Evolutionary conservation across 2,797 vertebrate species (phyloP).

Genomic region (Gadopsis bispinosus): DNA sequence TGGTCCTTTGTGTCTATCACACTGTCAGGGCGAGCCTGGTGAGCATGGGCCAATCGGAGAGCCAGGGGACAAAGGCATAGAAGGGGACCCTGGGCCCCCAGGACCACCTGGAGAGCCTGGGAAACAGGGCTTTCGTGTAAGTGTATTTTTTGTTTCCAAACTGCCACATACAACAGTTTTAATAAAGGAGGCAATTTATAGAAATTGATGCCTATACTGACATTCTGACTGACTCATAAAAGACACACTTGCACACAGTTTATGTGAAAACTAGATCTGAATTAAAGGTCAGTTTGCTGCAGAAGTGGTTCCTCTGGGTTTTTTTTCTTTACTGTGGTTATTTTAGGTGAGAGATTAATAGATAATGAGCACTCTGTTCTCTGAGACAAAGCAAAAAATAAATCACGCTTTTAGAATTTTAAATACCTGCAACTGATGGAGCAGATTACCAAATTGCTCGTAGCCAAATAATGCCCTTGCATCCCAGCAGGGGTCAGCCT

Average conservation of each 20-base stretch:
- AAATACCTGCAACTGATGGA: not conserved
- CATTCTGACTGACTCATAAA: not conserved
- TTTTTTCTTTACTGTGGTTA: not conserved
- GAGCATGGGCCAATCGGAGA: constrained; percentile 89
- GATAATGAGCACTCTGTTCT: not conserved
- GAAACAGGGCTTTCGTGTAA: constrained; percentile 89
- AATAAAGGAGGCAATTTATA: not conserved
- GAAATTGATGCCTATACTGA: not conserved
- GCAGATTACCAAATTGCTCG: not conserved
- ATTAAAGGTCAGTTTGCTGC: not conserved
- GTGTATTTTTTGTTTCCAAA: constrained; percentile 55
- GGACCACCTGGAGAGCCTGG: constrained; percentile 88
- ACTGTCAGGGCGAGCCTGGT: constrained; percentile 89
- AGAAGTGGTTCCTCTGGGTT: not conserved
- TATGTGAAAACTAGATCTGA: not conserved
- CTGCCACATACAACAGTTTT: not conserved
- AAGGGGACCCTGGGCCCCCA: constrained; percentile 84
- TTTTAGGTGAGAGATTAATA: not conserved
- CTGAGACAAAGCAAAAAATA: not conserved
- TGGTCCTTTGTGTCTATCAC: constrained; percentile 19
- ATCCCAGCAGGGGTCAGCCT: constrained; percentile 75
- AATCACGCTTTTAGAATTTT: not conserved
- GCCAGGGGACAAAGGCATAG: constrained; percentile 90
- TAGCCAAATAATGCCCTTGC: constrained; percentile 34
- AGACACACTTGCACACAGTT: not conserved